A percentile compares a stretch with the other conserved stretches of the same genome.
These are phyloP conservation scores for Bursaphelenchus mucronatus DNA, from an alignment of 1,140 invertebrate species.

Conservation along the genomic window DNA sequence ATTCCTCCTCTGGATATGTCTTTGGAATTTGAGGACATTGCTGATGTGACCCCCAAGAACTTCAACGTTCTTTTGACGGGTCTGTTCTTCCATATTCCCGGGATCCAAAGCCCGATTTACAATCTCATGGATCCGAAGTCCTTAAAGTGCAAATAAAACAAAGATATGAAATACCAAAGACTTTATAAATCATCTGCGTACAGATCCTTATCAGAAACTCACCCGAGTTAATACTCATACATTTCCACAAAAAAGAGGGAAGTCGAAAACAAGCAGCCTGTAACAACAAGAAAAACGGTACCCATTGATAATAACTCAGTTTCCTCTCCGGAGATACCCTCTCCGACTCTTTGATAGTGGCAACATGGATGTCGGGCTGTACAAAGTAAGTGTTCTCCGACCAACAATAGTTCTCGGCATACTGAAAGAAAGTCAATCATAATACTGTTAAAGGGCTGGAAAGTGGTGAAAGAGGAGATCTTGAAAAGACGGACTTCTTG, in stretches of 20 bases:
- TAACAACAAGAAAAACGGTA: constrained; percentile 62
- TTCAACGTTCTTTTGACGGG: constrained; percentile 45
- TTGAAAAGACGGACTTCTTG: constrained; percentile 45
- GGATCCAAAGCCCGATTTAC: constrained; percentile 52
- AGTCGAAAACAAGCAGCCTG: constrained; percentile 63
- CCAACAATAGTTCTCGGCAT: constrained; percentile 61
- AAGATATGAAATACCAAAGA: constrained; percentile 22
- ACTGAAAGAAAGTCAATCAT: constrained; percentile 40
- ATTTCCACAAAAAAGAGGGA: constrained; percentile 61
- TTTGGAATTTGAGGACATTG: constrained; percentile 52
- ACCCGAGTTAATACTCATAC: constrained; percentile 55
- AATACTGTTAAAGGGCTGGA: constrained; percentile 3
- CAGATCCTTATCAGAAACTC: constrained; percentile 20
- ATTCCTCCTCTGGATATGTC: constrained; percentile 36
- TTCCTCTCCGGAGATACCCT: constrained; percentile 46
- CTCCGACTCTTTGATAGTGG: constrained; percentile 39
- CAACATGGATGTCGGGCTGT: constrained; percentile 49
- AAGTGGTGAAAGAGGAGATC: constrained; percentile 1
- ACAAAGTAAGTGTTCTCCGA: constrained; percentile 58
- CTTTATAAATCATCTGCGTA: constrained; percentile 26
- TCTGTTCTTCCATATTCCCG: constrained; percentile 48
- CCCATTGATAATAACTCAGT: constrained; percentile 61
- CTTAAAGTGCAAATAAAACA: constrained; percentile 29
- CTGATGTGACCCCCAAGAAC: constrained; percentile 46
- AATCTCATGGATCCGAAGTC: constrained; percentile 55